phyloP scores from a whole-genome alignment of 1,140 invertebrate genomes.

The Caenorhabditis latens region DNA sequence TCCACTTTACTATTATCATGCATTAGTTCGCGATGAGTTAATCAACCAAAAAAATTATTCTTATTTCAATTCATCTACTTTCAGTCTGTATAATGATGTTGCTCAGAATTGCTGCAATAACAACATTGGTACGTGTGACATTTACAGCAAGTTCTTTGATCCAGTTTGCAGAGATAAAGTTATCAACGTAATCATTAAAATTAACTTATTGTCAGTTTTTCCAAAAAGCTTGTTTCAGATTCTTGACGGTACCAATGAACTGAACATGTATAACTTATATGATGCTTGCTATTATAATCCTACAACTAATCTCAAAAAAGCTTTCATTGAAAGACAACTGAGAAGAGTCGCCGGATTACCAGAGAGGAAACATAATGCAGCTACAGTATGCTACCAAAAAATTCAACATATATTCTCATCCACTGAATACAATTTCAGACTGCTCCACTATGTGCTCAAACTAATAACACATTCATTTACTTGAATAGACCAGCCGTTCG shows the following conservation, averaged over 20 bases:
- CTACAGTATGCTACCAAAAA: not conserved
- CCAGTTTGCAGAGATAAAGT: slow-evolving; percentile 24
- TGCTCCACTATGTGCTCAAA: slow-evolving; percentile 58
- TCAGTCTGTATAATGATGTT: slow-evolving; percentile 53
- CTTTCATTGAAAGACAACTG: slow-evolving; percentile 37
- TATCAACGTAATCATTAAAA: not conserved
- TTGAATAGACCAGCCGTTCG: slow-evolving; percentile 65
- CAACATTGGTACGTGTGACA: slow-evolving; percentile 60
- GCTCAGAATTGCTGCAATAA: slow-evolving; percentile 48
- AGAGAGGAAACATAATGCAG: not conserved
- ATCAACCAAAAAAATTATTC: not conserved
- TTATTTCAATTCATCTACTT: not conserved
- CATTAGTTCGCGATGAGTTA: slow-evolving; percentile 57
- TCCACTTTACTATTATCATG: slow-evolving; percentile 62
- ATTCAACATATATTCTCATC: not conserved
- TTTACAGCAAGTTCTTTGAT: slow-evolving; percentile 50
- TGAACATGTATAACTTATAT: slow-evolving; percentile 60
- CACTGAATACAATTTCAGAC: not conserved
- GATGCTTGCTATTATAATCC: slow-evolving; percentile 52
- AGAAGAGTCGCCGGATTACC: slow-evolving; percentile 32
- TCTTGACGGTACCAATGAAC: slow-evolving; percentile 32
- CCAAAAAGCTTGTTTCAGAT: not conserved
- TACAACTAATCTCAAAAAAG: slow-evolving; percentile 31
- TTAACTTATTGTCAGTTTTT: not conserved
- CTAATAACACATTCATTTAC: slow-evolving; percentile 50